These are phyloP conservation scores for Caloenas nicobarica DNA, from an alignment of 2,113 vertebrate genomes.

Conservation along the genomic window DNA sequence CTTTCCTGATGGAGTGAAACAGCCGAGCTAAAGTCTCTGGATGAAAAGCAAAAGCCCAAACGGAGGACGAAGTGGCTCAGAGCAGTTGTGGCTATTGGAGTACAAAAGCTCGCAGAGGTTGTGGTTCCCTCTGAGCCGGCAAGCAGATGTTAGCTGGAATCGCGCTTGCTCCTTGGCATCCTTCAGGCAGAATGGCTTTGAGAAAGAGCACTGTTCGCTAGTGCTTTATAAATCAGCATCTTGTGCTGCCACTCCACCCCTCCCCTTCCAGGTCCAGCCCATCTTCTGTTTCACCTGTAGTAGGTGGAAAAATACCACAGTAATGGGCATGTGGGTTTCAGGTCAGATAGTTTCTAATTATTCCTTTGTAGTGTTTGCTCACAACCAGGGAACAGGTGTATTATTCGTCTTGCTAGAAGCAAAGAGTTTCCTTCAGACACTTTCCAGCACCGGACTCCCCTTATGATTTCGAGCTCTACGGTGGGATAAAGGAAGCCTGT, in stretches of 20 bases:
- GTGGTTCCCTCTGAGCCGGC: not conserved
- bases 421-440: slow-evolving; percentile 28
- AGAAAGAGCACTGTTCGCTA: slow-evolving; percentile 13
- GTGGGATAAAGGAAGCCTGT: not conserved
- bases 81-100: not conserved
- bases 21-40: not conserved
- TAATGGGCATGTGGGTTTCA: slow-evolving; percentile 70
- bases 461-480: not conserved
- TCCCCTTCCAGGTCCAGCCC: slow-evolving; percentile 61
- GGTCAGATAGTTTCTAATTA: slow-evolving; percentile 74
- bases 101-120: slow-evolving; percentile 2
- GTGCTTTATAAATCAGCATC: slow-evolving; percentile 72
- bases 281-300: slow-evolving; percentile 65
- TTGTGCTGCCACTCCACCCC: slow-evolving; percentile 61
- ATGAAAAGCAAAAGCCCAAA: not conserved
- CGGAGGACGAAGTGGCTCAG: not conserved
- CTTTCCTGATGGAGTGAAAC: not conserved
- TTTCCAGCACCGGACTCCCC: not conserved
- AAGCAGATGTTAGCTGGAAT: slow-evolving; percentile 63
- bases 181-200: slow-evolving; percentile 41
- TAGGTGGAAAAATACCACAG: slow-evolving; percentile 74
- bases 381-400: slow-evolving; percentile 11
- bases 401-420: slow-evolving; percentile 56
- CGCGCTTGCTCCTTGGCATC: slow-evolving; percentile 59
- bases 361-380: slow-evolving; percentile 63